These are phyloP conservation scores for Vombatus ursinus DNA, from an alignment of 2,113 vertebrate genomes.

Conservation along the genomic window DNA sequence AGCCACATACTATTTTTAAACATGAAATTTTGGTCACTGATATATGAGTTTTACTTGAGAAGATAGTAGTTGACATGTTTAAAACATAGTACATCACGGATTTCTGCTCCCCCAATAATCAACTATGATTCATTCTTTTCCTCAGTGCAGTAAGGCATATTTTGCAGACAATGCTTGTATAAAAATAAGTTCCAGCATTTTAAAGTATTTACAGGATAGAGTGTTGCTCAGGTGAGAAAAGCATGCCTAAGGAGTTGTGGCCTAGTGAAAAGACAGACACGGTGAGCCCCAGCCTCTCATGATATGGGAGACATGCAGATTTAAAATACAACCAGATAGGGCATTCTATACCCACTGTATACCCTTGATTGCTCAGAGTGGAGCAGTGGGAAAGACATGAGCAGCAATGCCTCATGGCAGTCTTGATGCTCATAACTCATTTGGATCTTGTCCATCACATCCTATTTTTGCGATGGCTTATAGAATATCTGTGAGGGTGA, in stretches of 20 bases:
- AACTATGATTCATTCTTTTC: conserved; percentile 38
- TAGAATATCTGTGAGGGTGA: not conserved
- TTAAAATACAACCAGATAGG: not conserved
- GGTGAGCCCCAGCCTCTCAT: not conserved
- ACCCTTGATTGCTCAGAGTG: not conserved
- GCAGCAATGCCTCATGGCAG: not conserved
- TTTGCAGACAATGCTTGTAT: not conserved
- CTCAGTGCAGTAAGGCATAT: conserved; percentile 45
- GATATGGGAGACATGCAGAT: not conserved
- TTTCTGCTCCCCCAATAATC: conserved; percentile 4
- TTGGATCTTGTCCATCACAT: not conserved
- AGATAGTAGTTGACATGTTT: not conserved
- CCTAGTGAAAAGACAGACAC: not conserved
- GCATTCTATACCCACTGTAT: not conserved
- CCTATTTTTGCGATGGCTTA: not conserved
- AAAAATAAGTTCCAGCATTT: conserved; percentile 1
- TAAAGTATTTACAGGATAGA: conserved; percentile 9
- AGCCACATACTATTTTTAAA: conserved; percentile 47
- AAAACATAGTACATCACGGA: not conserved
- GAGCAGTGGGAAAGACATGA: not conserved
- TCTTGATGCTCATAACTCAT: not conserved
- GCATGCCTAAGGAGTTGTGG: not conserved
- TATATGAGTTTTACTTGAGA: not conserved
- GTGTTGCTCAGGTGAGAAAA: not conserved
- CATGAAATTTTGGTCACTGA: conserved; percentile 19